Percentiles rank a stretch among this genome's conserved stretches.
Evolutionary conservation across 2,888 invertebrate genomes (phyloP).

Genomic region (Thumatha senex): DNA sequence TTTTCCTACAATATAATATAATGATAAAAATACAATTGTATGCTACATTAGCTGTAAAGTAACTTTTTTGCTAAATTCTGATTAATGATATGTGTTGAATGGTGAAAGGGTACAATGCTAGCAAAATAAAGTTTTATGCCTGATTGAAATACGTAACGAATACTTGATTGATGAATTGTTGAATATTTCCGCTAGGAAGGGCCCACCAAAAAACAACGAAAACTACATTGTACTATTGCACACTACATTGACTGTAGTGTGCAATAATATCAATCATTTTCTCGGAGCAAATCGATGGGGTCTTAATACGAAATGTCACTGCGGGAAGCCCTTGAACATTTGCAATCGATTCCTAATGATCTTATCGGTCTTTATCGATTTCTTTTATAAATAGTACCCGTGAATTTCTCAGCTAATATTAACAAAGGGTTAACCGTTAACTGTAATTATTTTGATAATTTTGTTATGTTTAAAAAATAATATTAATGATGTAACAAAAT

Average conservation of each 20-base stretch:
- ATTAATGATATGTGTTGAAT: slow-evolving; percentile 50
- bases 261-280: slow-evolving; percentile 49
- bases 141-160: slow-evolving; percentile 63
- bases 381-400: slow-evolving; percentile 43
- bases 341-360: slow-evolving; percentile 71
- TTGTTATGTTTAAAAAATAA: slow-evolving; percentile 8
- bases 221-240: slow-evolving; percentile 53
- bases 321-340: slow-evolving; percentile 62
- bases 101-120: slow-evolving; percentile 37
- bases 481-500: slow-evolving; percentile 46
- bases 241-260: slow-evolving; percentile 72
- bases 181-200: slow-evolving; percentile 59
- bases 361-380: slow-evolving; percentile 55
- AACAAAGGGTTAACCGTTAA: slow-evolving; percentile 67
- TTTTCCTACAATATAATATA: background rate
- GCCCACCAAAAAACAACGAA: slow-evolving; percentile 68
- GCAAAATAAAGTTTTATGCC: slow-evolving; percentile 36
- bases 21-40: slow-evolving; percentile 33
- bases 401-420: slow-evolving; percentile 43
- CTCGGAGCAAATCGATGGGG: slow-evolving; percentile 54
- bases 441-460: slow-evolving; percentile 1
- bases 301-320: slow-evolving; percentile 39
- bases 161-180: slow-evolving; percentile 69
- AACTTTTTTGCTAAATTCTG: slow-evolving; percentile 33
- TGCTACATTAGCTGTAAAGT: slow-evolving; percentile 31